Evolutionary conservation across 2,113 vertebrate species (phyloP).

Genomic region (Microcebus griseorufus): DNA sequence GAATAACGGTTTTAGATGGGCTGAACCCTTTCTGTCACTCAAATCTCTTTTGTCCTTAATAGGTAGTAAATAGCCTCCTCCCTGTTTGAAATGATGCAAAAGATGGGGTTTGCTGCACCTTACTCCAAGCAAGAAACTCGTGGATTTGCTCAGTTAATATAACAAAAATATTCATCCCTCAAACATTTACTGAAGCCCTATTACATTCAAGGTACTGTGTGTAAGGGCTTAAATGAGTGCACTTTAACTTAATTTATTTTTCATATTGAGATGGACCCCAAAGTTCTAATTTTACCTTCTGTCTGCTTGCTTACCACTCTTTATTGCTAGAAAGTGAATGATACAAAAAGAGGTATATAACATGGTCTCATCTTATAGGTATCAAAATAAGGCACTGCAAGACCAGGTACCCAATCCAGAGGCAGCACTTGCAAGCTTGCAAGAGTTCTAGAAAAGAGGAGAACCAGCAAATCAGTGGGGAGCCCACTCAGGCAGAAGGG

Average conservation of each 20-base stretch:
- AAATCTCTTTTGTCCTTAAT: not conserved
- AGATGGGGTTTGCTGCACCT: not conserved
- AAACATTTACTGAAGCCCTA: not conserved
- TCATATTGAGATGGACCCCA: not conserved
- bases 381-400: not conserved
- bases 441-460: not conserved
- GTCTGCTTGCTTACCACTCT: not conserved
- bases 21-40: not conserved
- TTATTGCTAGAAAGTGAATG: not conserved
- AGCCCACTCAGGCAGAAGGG: not conserved
- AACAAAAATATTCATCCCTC: not conserved
- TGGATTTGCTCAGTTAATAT: not conserved
- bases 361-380: no score
- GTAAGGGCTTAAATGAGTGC: not conserved
- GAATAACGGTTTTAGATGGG: not conserved
- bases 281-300: not conserved
- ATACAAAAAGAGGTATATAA: not conserved
- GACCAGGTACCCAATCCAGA: not conserved
- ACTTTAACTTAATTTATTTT: not conserved
- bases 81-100: not conserved
- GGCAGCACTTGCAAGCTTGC: not conserved
- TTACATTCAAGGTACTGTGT: not conserved
- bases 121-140: not conserved
- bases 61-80: not conserved
- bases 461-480: not conserved